Conservation (phyloP, 1,140 invertebrate species). For the Conus betulinus region DNA sequence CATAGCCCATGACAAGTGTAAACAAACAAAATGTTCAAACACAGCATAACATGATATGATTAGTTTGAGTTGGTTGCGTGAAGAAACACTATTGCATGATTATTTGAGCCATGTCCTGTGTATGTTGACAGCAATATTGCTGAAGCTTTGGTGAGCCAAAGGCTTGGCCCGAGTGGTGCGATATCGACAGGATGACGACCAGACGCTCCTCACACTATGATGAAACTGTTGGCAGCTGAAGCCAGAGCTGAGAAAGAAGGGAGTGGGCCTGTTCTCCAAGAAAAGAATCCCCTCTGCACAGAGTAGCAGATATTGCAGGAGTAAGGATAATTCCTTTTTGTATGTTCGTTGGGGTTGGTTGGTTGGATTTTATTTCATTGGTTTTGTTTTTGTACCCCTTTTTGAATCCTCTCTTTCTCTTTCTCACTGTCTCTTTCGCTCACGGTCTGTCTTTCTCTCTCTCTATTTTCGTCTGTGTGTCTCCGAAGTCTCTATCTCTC, state of each 20-base stretch:
- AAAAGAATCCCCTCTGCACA: conserved; percentile 82
- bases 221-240: conserved; percentile 93
- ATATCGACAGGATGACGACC: conserved; percentile 93
- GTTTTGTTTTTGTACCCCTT: background rate
- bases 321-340: conserved; percentile 72
- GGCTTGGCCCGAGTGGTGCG: conserved; percentile 94
- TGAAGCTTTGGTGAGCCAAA: conserved; percentile 93
- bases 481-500: too few species aligned
- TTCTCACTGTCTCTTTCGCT: too few species aligned
- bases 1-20: too few species aligned
- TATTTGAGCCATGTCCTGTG: background rate
- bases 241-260: conserved; percentile 91
- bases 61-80: too few species aligned
- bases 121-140: conserved; percentile 88
- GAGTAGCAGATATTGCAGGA: conserved; percentile 91
- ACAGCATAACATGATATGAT: too few species aligned
- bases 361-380: background rate
- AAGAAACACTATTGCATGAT: too few species aligned
- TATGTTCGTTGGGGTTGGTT: background rate
- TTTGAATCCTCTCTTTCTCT: too few species aligned
- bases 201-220: conserved; percentile 96
- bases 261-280: conserved; percentile 73
- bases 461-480: too few species aligned
- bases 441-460: too few species aligned
- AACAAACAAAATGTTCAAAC: too few species aligned